Evolutionary conservation across 2,113 vertebrate genomes (phyloP), one percentile per base, ranked within the genome.

Genomic region (Chaenogobius annularis): DNA sequence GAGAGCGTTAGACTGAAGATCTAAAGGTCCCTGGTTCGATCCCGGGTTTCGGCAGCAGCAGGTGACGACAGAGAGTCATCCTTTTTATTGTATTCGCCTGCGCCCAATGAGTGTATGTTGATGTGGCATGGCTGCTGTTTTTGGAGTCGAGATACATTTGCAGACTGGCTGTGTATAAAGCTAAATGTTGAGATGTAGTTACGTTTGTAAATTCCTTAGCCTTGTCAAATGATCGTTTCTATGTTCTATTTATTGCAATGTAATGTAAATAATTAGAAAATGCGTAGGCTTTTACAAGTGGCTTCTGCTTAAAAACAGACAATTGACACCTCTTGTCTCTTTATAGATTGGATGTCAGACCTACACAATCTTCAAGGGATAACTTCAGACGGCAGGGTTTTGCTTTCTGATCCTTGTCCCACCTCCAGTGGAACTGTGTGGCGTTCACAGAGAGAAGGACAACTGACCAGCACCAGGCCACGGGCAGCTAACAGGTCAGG

Each of bases 401-500:
- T n/a, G 50, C 19, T 35, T 63, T 14, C 19, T 5, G 35, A 40
- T 6, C 35, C 46, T 58, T 50, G 68, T 83, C 59, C 20, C 37
- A 48, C 64, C 85, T 1, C 26, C 79, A 86, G 63, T 59, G 1
- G 0, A 50, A 73, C n/a, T 58, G 11, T 72, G 47, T 7, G 7
- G 37, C 2, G 37, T 40, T 40, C 69, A 61, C 46, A 80, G 61
- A 64, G 73, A 68, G 40, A n/a, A 7, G 79, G 76, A 62, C 72
- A 81, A 66, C 71, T 77, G 80, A 80, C 70, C 76, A 65, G 72
- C 73, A 56, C 77, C 69, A 23, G 77, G 79, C 72, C 85, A 66
- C 37, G 10, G 68, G 20, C 67, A 75, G 31, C 65, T 19, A 76
- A 64, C 47, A 68, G 81, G 85, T 83, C 82, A 78, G 56, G 67